Base-by-base conservation (phyloP, 1,140 invertebrate species). In the Aplysia californica region DNA sequence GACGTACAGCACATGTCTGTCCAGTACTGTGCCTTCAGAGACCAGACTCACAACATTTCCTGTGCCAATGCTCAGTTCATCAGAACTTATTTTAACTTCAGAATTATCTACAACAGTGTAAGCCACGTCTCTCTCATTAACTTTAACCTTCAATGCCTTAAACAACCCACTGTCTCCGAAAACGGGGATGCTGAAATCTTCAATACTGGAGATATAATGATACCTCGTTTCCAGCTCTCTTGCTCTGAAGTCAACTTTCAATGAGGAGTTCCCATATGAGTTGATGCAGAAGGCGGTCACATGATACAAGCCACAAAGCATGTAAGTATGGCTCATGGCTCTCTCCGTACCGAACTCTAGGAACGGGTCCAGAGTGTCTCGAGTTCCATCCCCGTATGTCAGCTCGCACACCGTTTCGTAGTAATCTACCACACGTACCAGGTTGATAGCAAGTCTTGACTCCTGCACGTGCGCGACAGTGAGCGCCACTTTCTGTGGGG, bases 401-500 rank as follows among this genome's bases (percentile, higher is more conserved):
- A 86, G 33, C 3, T 21, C 36, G 67, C 82, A 84, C 33, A 71
- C 74, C 31, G 68, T 72, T 10, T 21, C 50, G 44, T 82, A 77
- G 0, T 61, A 67, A 35, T 79, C 75, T 4, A 79, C 76, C n/a
- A 81, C 78, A 26, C 78, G 75, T 5, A 76, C 20, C 1, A 70
- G 50, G 10, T 80, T 44, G 64, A 69, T 76, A 44, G 76, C 55
- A 18, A 61, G 64, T 21, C 72, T 68, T 20, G 68, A 41, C 15
- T 77, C 71, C 35, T 73, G 61, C 6, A 39, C 31, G 23, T 75
- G 68, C 65, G 58, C 41, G 35, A 79, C 41, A n/a, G n/a, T 82
- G 74, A 88, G 38, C 20, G 72, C 77, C 1, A 87, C 74, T 69
- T 78, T 70, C 55, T 85, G 79, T 0, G 87, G 87, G 18, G 68